Conservation (phyloP, 2,797 vertebrate species). For the Gymnothorax javanicus region DNA sequence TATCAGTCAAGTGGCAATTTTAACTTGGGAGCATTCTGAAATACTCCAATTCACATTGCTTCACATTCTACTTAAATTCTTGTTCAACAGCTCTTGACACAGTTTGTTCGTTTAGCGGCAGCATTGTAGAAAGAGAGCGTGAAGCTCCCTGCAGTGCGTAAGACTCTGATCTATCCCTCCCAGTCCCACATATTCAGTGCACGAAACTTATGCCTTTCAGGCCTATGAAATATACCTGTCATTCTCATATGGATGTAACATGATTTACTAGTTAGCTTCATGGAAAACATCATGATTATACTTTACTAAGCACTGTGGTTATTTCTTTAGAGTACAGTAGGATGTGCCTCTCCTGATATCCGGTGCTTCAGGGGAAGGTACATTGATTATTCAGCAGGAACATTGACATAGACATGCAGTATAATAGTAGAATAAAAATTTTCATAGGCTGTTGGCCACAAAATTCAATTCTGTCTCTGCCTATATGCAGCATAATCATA, state of each 20-base stretch:
- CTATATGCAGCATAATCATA: constrained; percentile 15
- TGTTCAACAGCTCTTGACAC: constrained; percentile 37
- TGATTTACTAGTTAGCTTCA: constrained; percentile 24
- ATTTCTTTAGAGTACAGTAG: constrained; percentile 26
- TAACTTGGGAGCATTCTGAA: not conserved
- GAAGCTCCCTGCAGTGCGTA: constrained; percentile 43
- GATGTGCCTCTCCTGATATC: not conserved
- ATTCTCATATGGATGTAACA: constrained; percentile 24
- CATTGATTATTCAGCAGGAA: not conserved
- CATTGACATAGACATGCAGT: not conserved
- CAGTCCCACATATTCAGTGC: constrained; percentile 12
- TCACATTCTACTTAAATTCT: constrained; percentile 32
- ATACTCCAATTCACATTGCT: not conserved
- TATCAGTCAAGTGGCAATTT: not conserved
- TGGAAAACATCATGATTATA: constrained; percentile 22
- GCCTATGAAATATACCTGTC: constrained; percentile 26
- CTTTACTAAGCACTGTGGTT: not conserved
- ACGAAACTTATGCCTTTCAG: constrained; percentile 11
- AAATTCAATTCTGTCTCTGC: not conserved
- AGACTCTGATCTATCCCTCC: constrained; percentile 45
- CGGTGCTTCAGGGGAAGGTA: not conserved
- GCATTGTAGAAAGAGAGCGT: not conserved
- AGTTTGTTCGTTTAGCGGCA: not conserved
- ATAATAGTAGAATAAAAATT: not conserved
- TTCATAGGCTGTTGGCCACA: not conserved